phyloP scores from a whole-genome alignment of 2,797 vertebrate genomes.

The Coregonus ussuriensis region DNA sequence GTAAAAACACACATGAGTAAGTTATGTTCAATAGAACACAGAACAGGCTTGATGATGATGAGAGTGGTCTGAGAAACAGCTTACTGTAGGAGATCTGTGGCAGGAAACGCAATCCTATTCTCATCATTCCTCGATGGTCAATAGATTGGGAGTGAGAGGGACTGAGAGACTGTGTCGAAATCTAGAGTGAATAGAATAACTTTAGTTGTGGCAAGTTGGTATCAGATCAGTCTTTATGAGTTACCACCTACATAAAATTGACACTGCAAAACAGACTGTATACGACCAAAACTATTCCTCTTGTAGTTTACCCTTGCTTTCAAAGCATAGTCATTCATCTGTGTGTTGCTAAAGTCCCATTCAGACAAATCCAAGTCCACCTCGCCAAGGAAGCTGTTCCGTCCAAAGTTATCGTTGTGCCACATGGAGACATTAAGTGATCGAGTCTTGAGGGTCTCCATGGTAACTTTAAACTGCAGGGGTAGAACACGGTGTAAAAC shows the following conservation, averaged over 20 bases:
- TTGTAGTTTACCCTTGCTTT: constrained; percentile 79
- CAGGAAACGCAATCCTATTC: constrained; percentile 86
- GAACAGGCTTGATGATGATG: constrained; percentile 3
- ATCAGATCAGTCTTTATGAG: not conserved
- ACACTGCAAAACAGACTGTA: not conserved
- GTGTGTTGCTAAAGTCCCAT: constrained; percentile 89
- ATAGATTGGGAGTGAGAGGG: constrained; percentile 57
- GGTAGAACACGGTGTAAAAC: constrained; percentile 1
- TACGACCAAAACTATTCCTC: not conserved
- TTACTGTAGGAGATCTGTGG: constrained; percentile 78
- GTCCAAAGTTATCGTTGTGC: constrained; percentile 90
- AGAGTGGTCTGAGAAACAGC: constrained; percentile 15
- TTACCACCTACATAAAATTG: not conserved
- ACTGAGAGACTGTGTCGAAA: constrained; percentile 45
- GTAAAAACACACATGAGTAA: not conserved
- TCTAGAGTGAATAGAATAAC: constrained; percentile 31
- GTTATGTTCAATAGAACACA: constrained; percentile 1
- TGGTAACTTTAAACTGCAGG: constrained; percentile 84
- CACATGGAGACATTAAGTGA: constrained; percentile 89
- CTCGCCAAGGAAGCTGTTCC: constrained; percentile 91
- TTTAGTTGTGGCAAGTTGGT: not conserved
- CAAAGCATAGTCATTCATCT: constrained; percentile 85
- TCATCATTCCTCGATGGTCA: constrained; percentile 84
- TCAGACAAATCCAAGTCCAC: constrained; percentile 84
- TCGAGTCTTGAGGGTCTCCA: constrained; percentile 78